These are phyloP conservation scores for Limnephilus rhombicus DNA, from an alignment of 2,888 invertebrate species.

Conservation along the genomic window DNA sequence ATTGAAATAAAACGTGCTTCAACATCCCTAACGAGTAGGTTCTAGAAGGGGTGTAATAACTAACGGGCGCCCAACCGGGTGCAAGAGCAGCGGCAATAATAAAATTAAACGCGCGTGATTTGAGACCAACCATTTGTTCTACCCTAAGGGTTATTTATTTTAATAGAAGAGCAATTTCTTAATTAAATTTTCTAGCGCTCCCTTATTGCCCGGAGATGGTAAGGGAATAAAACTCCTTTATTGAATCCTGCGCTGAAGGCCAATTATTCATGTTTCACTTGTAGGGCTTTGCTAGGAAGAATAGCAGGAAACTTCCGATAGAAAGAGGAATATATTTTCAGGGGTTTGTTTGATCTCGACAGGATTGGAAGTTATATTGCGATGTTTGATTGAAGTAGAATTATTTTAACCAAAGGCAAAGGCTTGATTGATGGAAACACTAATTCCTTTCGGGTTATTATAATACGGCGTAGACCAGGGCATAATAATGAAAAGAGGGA, in stretches of 20 bases:
- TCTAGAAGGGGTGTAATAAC: slow-evolving; percentile 16
- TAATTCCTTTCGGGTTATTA: not conserved
- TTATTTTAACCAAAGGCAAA: not conserved
- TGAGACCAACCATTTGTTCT: slow-evolving; percentile 45
- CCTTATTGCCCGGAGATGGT: not conserved
- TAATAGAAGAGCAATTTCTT: slow-evolving; percentile 62
- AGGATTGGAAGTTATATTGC: not conserved
- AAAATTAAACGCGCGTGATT: slow-evolving; percentile 55
- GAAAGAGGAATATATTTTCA: not conserved
- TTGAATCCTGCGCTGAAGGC: slow-evolving; percentile 26
- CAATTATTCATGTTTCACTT: slow-evolving; percentile 36
- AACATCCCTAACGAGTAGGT: not conserved
- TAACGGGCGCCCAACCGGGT: slow-evolving; percentile 27
- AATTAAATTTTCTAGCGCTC: slow-evolving; percentile 59
- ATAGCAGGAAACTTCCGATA: not conserved
- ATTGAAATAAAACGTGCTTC: not conserved
- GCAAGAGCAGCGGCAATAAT: slow-evolving; percentile 45
- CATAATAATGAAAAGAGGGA: not conserved
- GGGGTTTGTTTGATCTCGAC: not conserved
- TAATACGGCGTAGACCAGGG: not conserved
- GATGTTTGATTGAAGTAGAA: not conserved
- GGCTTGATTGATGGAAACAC: not conserved
- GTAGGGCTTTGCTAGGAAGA: not conserved
- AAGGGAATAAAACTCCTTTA: not conserved
- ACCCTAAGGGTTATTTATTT: slow-evolving; percentile 55